These are phyloP conservation scores for Crocuta crocuta DNA, from an alignment of 2,113 vertebrate species.

Conservation along the genomic window DNA sequence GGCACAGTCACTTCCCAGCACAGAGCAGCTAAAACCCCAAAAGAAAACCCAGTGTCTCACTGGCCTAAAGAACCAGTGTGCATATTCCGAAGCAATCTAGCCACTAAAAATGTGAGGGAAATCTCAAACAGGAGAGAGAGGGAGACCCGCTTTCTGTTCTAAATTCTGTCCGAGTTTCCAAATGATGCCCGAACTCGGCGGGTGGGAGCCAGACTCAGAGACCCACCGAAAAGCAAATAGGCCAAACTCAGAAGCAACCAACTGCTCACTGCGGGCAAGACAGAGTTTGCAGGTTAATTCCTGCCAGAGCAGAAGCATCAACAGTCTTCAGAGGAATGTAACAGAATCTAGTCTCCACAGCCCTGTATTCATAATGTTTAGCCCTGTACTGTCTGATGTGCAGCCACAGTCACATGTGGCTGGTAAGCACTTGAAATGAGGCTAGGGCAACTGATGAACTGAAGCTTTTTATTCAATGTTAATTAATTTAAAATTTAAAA, in stretches of 20 bases:
- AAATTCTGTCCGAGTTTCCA: not conserved
- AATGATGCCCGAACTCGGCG: rapidly evolving
- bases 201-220: too few species aligned
- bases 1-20: not conserved
- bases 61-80: not conserved
- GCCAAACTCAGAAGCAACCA: not conserved
- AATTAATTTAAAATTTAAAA: not conserved
- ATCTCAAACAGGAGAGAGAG: not conserved
- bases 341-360: not conserved
- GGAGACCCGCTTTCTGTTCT: too few species aligned
- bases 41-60: not conserved
- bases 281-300: not conserved
- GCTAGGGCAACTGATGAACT: not conserved
- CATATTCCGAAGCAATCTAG: not conserved
- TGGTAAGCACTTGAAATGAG: not conserved
- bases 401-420: too few species aligned
- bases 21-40: not conserved
- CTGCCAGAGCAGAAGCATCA: not conserved
- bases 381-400: rapidly evolving
- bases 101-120: not conserved
- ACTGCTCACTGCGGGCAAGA: not conserved
- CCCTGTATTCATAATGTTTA: not conserved
- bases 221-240: not conserved
- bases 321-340: not conserved
- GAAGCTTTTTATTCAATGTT: not conserved